Percentiles rank a stretch among this genome's conserved stretches.
These are phyloP conservation scores for Listrodromus nycthemerus DNA, from an alignment of 2,888 invertebrate species.

Conservation along the genomic window DNA sequence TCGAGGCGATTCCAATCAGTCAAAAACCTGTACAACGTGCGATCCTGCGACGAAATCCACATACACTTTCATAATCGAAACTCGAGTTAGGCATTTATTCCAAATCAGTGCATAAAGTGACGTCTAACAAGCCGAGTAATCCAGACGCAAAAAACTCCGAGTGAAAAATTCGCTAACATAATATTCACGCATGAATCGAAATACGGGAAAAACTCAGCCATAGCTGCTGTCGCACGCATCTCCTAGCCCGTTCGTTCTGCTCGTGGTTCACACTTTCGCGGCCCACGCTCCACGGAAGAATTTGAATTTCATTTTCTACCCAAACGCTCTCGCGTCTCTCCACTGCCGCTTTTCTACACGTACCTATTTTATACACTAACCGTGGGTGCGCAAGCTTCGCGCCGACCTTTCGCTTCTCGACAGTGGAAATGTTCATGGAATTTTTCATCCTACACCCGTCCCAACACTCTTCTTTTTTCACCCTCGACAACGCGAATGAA, in stretches of 20 bases:
- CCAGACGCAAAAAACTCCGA: conserved; percentile 4
- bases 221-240: conserved; percentile 23
- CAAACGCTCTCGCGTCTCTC: conserved; percentile 53
- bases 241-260: conserved; percentile 34
- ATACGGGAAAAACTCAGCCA: conserved; percentile 25
- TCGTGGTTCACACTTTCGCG: conserved; percentile 33
- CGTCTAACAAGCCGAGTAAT: conserved; percentile 22
- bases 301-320: conserved; percentile 69
- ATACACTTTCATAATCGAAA: not conserved
- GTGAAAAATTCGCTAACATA: conserved; percentile 10
- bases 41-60: not conserved
- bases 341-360: conserved; percentile 16
- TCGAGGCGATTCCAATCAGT: not conserved
- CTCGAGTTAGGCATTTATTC: not conserved
- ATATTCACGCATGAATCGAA: conserved; percentile 12
- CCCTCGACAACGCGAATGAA: conserved; percentile 23
- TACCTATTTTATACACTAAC: not conserved
- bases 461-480: not conserved
- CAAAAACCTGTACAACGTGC: not conserved
- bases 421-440: conserved; percentile 33
- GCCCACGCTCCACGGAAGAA: conserved; percentile 56
- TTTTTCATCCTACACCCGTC: not conserved
- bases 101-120: not conserved
- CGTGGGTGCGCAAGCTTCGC: conserved; percentile 1
- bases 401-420: conserved; percentile 28